These are phyloP conservation scores for Zele albiditarsus DNA, from an alignment of 2,888 invertebrate species.

Conservation along the genomic window DNA sequence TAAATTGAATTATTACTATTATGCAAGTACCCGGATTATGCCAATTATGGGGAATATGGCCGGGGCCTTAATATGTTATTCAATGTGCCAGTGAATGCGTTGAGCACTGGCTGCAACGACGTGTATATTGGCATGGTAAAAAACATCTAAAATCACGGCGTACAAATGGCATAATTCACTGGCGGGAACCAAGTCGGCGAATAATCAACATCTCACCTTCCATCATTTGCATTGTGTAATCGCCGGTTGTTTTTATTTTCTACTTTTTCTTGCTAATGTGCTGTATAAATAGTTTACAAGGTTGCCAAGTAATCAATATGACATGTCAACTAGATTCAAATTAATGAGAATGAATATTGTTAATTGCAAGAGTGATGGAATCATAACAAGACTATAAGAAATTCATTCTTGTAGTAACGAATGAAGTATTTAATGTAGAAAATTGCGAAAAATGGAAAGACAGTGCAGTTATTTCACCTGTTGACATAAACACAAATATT, in stretches of 20 bases:
- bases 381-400: background rate
- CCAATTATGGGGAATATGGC: too few relatives aligned
- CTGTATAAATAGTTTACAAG: slow-evolving; percentile 11
- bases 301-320: background rate
- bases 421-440: background rate
- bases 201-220: background rate
- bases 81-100: too few relatives aligned
- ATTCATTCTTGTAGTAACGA: background rate
- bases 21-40: too few relatives aligned
- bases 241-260: background rate
- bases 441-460: too few relatives aligned
- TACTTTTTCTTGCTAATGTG: background rate
- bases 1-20: too few relatives aligned
- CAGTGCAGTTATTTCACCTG: too few relatives aligned
- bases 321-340: background rate
- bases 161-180: background rate
- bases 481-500: slow-evolving; percentile 1
- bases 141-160: too few relatives aligned
- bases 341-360: background rate
- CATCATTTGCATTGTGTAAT: background rate
- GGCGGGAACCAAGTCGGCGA: background rate
- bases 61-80: too few relatives aligned
- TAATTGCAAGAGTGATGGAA: background rate
- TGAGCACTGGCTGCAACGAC: too few relatives aligned
- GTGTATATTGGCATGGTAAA: too few relatives aligned